phyloP scores from a whole-genome alignment of 2,888 invertebrate genomes.

The Drosophila acutilabella region DNA sequence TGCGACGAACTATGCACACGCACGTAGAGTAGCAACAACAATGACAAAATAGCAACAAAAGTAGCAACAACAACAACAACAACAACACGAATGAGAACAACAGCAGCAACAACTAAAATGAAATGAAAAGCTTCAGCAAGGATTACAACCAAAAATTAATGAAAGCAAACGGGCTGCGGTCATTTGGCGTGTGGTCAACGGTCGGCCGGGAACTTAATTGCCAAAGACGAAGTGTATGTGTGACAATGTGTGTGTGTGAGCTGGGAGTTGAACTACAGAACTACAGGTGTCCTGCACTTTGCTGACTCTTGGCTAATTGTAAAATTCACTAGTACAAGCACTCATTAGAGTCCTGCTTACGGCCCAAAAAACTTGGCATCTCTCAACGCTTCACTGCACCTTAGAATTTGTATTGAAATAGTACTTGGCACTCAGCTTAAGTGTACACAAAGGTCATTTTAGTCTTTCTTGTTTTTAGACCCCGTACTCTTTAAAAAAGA shows the following conservation, averaged over 20 bases:
- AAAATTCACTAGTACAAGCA: slow-evolving; percentile 62
- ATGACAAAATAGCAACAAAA: slow-evolving; percentile 38
- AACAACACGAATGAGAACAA: slow-evolving; percentile 32
- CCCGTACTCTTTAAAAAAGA: too few species aligned
- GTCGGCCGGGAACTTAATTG: slow-evolving; percentile 80
- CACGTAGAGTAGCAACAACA: slow-evolving; percentile 48
- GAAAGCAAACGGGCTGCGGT: slow-evolving; percentile 83
- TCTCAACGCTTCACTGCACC: slow-evolving; percentile 46
- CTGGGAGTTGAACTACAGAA: slow-evolving; percentile 21
- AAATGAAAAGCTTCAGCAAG: slow-evolving; percentile 79
- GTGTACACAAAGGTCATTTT: slow-evolving; percentile 51
- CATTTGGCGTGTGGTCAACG: slow-evolving; percentile 81
- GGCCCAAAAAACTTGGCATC: slow-evolving; percentile 67
- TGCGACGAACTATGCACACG: slow-evolving; percentile 72
- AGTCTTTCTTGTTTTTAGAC: slow-evolving; percentile 31
- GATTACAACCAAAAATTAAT: slow-evolving; percentile 83
- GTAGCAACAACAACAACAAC: slow-evolving; percentile 34
- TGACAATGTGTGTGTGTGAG: slow-evolving; percentile 26
- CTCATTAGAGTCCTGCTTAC: slow-evolving; percentile 74
- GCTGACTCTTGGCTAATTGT: slow-evolving; percentile 75
- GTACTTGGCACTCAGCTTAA: slow-evolving; percentile 36
- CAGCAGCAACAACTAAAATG: slow-evolving; percentile 65
- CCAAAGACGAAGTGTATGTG: slow-evolving; percentile 65
- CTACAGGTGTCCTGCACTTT: slow-evolving; percentile 69
- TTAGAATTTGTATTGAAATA: slow-evolving; percentile 28